phyloP scores from a whole-genome alignment of 2,888 invertebrate genomes.

The Panorpa germanica region DNA sequence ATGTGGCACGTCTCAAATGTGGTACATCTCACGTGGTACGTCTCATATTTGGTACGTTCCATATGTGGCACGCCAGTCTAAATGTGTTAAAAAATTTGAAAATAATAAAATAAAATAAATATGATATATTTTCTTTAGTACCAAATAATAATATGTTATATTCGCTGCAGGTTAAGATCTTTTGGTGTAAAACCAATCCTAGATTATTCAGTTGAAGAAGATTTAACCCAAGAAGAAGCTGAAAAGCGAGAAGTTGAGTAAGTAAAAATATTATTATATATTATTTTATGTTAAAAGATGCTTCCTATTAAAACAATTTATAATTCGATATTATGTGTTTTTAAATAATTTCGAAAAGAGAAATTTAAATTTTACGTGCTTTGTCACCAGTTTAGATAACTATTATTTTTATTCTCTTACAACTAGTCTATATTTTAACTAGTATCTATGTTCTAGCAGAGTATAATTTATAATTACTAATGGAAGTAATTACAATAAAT shows the following conservation, averaged over 20 bases:
- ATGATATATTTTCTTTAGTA: background rate
- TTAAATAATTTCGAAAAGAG: constrained; percentile 4
- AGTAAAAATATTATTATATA: constrained; percentile 19
- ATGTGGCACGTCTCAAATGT: too few relatives aligned
- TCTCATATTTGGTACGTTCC: too few relatives aligned
- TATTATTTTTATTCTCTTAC: constrained; percentile 13
- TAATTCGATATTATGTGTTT: background rate
- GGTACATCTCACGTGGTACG: too few relatives aligned
- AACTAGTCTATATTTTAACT: too few relatives aligned
- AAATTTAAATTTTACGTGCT: background rate
- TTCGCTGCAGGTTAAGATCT: constrained; percentile 45
- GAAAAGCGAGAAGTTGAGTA: constrained; percentile 88
- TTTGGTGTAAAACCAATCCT: constrained; percentile 98
- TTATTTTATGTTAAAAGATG: constrained; percentile 1
- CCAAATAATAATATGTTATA: background rate
- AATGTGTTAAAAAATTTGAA: too few relatives aligned
- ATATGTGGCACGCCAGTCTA: too few relatives aligned
- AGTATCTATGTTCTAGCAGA: too few relatives aligned
- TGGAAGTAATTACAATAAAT: too few relatives aligned
- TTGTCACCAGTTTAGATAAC: constrained; percentile 4
- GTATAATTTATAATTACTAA: too few relatives aligned
- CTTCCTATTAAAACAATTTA: background rate
- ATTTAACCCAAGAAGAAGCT: constrained; percentile 82
- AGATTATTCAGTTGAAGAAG: constrained; percentile 97
- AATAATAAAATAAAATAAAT: background rate